Evolutionary conservation across 2,113 vertebrate genomes (phyloP), one percentile per base, ranked within the genome.

Genomic region (Sorex araneus): DNA sequence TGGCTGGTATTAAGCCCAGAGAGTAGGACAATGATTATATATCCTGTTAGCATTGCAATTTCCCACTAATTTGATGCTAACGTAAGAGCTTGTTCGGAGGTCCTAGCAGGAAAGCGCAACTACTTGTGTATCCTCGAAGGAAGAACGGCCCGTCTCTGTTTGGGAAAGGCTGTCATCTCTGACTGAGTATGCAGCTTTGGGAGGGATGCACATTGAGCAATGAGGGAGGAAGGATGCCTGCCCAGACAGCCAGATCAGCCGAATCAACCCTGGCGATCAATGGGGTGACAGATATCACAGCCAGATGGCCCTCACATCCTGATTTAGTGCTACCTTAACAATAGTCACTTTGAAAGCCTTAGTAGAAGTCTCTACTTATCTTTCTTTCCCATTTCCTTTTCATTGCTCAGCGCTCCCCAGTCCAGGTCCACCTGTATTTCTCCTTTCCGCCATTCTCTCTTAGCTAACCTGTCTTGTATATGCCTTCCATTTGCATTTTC

Each of bases 371-470:
- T 36, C 63, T 40, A 0, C 36, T 45, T 57, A 32, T 30, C 54
- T 32, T 87, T 78, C 82, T 32, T 69, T 23, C 27, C 57, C 13
- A 36, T 64, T 74, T 74, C 86, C 63, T 90, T 78, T 86, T 80
- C 23, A 19, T 19, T 8, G 28, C 13, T 54, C 34, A 66, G 64
- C 64, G 28, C 27, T 19, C 21, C 27, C 64, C 23, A 45, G 73
- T 80, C 57, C 32, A 18, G 43, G 7, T n/a, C 57, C 63, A 16
- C 36, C 12, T 47, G 77, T 54, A 28, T 71, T 70, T 80, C 64
- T 36, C 64, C 43, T 60, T 32, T 60, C 54, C 54, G 84, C 75
- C n/a, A 10, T 73, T 60, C 30, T 74, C 36, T 69, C 23, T 34
- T 63, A 9, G 13, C 25, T 34, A 80, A 6, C 36, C 63, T 47